phyloP scores from a whole-genome alignment of 2,888 invertebrate species.

The Plebejus anna region DNA sequence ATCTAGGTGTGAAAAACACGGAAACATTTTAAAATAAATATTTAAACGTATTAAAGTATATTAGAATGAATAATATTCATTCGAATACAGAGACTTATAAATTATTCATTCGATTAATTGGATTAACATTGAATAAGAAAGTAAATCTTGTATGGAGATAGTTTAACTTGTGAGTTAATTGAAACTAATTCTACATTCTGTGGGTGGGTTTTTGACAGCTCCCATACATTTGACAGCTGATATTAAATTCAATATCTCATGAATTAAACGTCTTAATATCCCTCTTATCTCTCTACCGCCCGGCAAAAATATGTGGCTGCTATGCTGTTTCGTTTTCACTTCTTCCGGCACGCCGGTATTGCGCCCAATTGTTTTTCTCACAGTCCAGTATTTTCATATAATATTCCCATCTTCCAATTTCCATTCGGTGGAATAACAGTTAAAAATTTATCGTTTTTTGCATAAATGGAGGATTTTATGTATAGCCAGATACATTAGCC shows the following conservation, averaged over 20 bases:
- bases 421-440: too few relatives aligned
- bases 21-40: not conserved
- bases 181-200: not conserved
- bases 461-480: too few relatives aligned
- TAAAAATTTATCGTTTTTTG: too few relatives aligned
- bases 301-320: too few relatives aligned
- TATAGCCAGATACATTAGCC: too few relatives aligned
- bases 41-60: not conserved
- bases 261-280: too few relatives aligned
- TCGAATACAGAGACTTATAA: not conserved
- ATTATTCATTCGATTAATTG: slow-evolving; percentile 23
- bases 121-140: slow-evolving; percentile 21
- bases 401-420: too few relatives aligned
- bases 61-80: slow-evolving; percentile 8
- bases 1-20: not conserved
- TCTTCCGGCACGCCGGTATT: too few relatives aligned
- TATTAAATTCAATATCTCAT: not conserved
- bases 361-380: too few relatives aligned
- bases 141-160: slow-evolving; percentile 18
- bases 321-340: too few relatives aligned
- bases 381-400: too few relatives aligned
- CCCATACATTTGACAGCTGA: not conserved
- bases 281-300: too few relatives aligned
- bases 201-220: not conserved
- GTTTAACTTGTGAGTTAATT: slow-evolving; percentile 1